Conservation (phyloP, 2,888 invertebrate genomes). For the Monochamus alternatus region DNA sequence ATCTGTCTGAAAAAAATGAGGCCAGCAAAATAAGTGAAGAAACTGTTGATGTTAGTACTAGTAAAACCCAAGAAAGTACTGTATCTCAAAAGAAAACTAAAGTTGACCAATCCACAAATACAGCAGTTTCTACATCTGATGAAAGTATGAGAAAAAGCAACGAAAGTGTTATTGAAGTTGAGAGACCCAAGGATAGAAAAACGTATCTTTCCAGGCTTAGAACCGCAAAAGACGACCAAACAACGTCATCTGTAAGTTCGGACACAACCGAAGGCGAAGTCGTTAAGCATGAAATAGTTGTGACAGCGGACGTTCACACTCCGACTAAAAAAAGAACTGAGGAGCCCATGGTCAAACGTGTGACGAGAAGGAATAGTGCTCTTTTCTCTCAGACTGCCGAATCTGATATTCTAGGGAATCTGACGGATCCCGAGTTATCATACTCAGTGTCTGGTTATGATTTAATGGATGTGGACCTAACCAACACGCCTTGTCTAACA, state of each 20-base stretch:
- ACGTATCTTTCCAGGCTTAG: slow-evolving; percentile 18
- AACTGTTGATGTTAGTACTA: too few species aligned
- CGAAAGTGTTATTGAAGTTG: background rate
- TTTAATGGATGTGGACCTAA: slow-evolving; percentile 5
- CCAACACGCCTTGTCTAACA: background rate
- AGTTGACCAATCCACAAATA: slow-evolving; percentile 13
- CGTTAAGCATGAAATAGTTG: slow-evolving; percentile 38
- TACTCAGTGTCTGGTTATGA: background rate
- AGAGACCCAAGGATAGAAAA: slow-evolving; percentile 8
- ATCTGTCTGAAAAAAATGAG: background rate
- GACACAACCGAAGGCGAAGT: slow-evolving; percentile 44
- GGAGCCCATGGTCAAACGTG: slow-evolving; percentile 27
- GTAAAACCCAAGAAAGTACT: background rate
- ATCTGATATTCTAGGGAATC: slow-evolving; percentile 6
- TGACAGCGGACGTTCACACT: slow-evolving; percentile 43
- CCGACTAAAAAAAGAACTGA: slow-evolving; percentile 27
- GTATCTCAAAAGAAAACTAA: background rate
- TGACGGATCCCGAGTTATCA: background rate
- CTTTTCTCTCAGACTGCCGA: slow-evolving; percentile 26
- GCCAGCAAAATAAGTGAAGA: too few species aligned
- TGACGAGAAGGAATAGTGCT: slow-evolving; percentile 43
- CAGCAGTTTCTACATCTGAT: background rate
- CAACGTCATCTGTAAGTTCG: slow-evolving; percentile 28
- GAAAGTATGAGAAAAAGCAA: background rate
- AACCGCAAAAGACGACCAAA: background rate